Evolutionary conservation across 2,888 invertebrate genomes (phyloP).

Genomic region (Mactromeris polynyma): DNA sequence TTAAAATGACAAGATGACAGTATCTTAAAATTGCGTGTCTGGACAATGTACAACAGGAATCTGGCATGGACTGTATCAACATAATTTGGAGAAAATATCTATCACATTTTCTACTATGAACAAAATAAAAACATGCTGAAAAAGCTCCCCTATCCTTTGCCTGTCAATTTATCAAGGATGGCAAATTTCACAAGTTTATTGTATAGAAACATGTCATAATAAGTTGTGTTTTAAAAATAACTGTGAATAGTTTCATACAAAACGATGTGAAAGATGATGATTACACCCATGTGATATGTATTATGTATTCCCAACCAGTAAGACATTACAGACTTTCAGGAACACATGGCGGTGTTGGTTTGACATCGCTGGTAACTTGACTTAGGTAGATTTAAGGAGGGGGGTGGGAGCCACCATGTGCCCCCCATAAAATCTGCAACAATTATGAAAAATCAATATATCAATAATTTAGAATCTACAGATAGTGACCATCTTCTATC

Average conservation of each 20-base stretch:
- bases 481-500: no score
- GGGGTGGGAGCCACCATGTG: no score
- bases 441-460: no score
- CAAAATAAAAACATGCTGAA: slow-evolving; percentile 10
- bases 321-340: background rate
- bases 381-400: no score
- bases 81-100: slow-evolving; percentile 28
- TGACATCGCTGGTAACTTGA: background rate
- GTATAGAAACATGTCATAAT: background rate
- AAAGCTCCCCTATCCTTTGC: background rate
- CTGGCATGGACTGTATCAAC: slow-evolving; percentile 11
- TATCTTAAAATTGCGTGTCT: slow-evolving; percentile 54
- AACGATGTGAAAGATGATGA: background rate
- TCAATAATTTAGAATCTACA: no score
- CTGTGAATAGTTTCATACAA: background rate
- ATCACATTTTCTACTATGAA: background rate
- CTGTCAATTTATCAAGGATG: slow-evolving; percentile 10
- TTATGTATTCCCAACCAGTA: background rate
- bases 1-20: slow-evolving; percentile 63
- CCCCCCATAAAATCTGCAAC: no score
- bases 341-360: background rate
- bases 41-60: slow-evolving; percentile 49
- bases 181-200: background rate
- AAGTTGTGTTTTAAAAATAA: background rate
- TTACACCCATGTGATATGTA: background rate